Evolutionary conservation across 2,888 invertebrate species (phyloP), one percentile per base, ranked within the genome.

Genomic region (Drosophila mayaguana): DNA sequence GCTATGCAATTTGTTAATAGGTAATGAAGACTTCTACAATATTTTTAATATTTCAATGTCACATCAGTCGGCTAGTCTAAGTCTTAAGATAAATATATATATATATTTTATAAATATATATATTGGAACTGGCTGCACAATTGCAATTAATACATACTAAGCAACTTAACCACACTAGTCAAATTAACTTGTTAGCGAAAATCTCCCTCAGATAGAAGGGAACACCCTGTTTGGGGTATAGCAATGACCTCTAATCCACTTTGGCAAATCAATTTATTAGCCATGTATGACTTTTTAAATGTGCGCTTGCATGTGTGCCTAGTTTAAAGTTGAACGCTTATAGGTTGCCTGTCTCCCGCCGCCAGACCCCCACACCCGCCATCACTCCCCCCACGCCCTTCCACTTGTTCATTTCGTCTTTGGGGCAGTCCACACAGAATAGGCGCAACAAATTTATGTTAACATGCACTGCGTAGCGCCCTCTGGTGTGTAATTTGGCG

Each of bases 211-310:
- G 25, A 12, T 7, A 11, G 8, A 18, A 18, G 1, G 12, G 16
- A 57, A 9, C 72, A 80, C 86, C 89, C 83, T 85, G 70, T 85
- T 55, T 64, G 0, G 40, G 40, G 46, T 61, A 67, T 65, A 75
- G 74, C 88, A 88, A 72, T 72, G 90, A 83, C 74, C 85, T 74
- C 82, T 89, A 89, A 87, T 89, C 90, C 90, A 87, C 87, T 85
- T 83, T 84, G 69, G 88, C 80, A 84, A 91, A 91, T 91, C 91
- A 91, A 91, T 92, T 91, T 91, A 91, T 91, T 92, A 91, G 91
- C 87, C 87, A 88, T 65, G 88, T 87, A 90, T 90, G 90, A 91
- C 91, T 90, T 90, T 91, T 91, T 91, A 91, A 90, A 91, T 91
- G 90, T 84, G 90, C 78, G 89, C 87, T 90, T 87, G 89, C 90